Evolutionary conservation across 2,888 invertebrate genomes (phyloP), one percentile per base, ranked within the genome.

Genomic region (Rhogogaster chlorosoma): DNA sequence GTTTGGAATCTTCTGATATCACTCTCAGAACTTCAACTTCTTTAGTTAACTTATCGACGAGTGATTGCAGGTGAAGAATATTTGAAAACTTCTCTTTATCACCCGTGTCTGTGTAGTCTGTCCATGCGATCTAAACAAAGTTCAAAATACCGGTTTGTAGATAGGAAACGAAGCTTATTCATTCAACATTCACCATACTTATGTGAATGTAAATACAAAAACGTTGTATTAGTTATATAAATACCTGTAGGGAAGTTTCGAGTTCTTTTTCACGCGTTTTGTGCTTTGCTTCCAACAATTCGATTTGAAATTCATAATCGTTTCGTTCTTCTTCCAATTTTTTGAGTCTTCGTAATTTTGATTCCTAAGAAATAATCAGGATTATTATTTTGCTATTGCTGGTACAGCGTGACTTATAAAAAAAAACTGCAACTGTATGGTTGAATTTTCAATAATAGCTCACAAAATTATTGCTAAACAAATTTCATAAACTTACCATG

Each of bases 191-290:
- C 5, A n/a, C 53, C 6, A 53, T 53, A n/a, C 7, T n/a, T 53
- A n/a, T 53, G n/a, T 53, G 53, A 77, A 49, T 70, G 15, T 36
- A 4, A 42, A 67, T 29, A 61, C 26, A 4, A 1, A 53, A 53
- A 18, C 18, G n/a, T 53, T 36, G 18, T 18, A 18, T 36, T 70
- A 36, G n/a, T 36, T 70, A 36, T 7, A 70, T 36, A 18, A 70
- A 70, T 84, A 75, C 80, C 87, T 85, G 85, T 87, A 29, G 86
- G 32, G 83, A 88, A 53, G 26, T 87, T 83, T 84, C 89, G 36
- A 85, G 92, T 91, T 96, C 95, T 45, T 93, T 92, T 92, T 96
- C 96, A 83, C 96, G 93, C 1, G 90, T 92, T 89, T 94, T 95
- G 7, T 94, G 92, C 89, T 95, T 95, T 7, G 92, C 93, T 90